These are phyloP conservation scores for Enteromius treurensis DNA, from an alignment of 2,797 vertebrate genomes.

Conservation along the genomic window DNA sequence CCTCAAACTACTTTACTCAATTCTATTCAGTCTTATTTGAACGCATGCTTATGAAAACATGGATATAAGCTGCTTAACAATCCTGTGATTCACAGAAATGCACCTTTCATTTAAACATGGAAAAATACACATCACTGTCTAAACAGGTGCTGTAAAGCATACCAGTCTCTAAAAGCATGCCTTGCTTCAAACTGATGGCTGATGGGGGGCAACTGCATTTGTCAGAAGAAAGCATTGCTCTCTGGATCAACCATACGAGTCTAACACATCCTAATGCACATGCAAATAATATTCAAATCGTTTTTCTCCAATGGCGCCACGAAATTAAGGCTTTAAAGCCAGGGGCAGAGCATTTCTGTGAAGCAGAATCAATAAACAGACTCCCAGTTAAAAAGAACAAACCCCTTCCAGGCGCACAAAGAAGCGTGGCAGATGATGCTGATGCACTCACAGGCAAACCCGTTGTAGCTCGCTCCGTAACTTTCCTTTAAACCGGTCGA, in stretches of 20 bases:
- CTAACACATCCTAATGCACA: slow-evolving; percentile 54
- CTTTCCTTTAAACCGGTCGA: slow-evolving; percentile 11
- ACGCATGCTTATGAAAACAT: not conserved
- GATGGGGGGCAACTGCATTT: slow-evolving; percentile 1
- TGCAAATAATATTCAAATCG: slow-evolving; percentile 81
- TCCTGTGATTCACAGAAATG: not conserved
- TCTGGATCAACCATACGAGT: slow-evolving; percentile 14
- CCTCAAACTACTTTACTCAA: not conserved
- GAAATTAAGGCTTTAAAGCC: slow-evolving; percentile 41
- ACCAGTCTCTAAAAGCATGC: slow-evolving; percentile 4
- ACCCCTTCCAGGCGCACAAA: slow-evolving; percentile 24
- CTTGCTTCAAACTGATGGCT: slow-evolving; percentile 14
- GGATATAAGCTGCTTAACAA: not conserved
- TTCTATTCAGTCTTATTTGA: not conserved
- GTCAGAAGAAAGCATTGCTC: not conserved
- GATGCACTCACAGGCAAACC: slow-evolving; percentile 17
- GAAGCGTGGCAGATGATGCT: slow-evolving; percentile 31
- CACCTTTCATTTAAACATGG: not conserved
- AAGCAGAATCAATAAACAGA: slow-evolving; percentile 41
- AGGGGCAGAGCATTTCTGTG: slow-evolving; percentile 63
- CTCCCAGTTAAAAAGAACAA: slow-evolving; percentile 4
- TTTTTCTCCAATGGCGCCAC: slow-evolving; percentile 48
- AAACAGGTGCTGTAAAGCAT: not conserved
- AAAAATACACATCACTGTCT: not conserved
- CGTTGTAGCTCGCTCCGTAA: slow-evolving; percentile 14